A percentile compares a stretch with the other conserved stretches of the same genome.
Conservation (phyloP, 2,888 invertebrate genomes). For the Drosophila monieri region DNA sequence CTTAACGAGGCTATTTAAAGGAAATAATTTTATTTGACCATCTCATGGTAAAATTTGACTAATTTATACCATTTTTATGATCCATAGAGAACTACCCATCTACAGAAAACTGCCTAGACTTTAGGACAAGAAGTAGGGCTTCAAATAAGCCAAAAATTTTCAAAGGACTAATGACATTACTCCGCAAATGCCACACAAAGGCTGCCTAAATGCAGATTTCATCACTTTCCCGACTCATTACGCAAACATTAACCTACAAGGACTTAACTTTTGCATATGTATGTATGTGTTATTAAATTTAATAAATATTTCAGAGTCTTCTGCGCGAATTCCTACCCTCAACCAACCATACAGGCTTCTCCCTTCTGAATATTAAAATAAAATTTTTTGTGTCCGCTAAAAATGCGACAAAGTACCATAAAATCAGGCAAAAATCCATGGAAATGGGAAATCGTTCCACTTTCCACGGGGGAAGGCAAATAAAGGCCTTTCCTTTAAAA, state of each 20-base stretch:
- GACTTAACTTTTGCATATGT: constrained; percentile 12
- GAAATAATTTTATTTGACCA: too few species aligned
- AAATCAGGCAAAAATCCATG: constrained; percentile 39
- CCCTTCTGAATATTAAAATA: constrained; percentile 67
- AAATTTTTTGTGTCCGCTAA: constrained; percentile 69
- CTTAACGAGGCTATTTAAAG: too few species aligned
- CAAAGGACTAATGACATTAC: constrained; percentile 2
- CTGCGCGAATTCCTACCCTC: constrained; percentile 29
- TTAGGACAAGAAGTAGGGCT: too few species aligned
- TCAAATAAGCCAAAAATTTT: too few species aligned
- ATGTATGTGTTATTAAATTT: constrained; percentile 37
- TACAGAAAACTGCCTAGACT: too few species aligned
- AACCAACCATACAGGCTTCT: constrained; percentile 21
- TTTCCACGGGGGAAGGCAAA: background rate
- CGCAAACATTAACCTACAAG: constrained; percentile 49
- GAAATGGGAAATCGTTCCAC: constrained; percentile 25
- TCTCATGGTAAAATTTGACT: too few species aligned
- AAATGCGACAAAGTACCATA: constrained; percentile 51
- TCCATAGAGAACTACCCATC: background rate
- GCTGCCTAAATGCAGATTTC: constrained; percentile 71
- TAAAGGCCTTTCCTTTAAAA: constrained; percentile 17
- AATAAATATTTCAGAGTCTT: constrained; percentile 75
- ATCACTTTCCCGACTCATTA: constrained; percentile 64
- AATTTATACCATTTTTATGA: too few species aligned
- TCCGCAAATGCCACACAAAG: constrained; percentile 41